Conservation (phyloP, 92 coral and sea anemone species). For the Phymanthus crucifer region DNA sequence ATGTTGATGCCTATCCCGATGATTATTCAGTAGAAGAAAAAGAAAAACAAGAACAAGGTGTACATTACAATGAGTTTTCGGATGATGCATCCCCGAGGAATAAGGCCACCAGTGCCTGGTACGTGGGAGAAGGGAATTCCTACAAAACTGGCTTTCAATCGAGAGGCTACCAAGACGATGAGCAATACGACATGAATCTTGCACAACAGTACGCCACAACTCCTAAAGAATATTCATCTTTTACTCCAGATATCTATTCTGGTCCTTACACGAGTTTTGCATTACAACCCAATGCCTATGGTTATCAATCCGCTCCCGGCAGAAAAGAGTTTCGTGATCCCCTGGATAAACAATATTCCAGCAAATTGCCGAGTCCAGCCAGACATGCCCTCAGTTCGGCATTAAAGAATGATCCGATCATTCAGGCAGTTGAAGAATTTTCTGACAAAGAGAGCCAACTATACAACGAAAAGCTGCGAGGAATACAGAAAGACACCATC, state of each 20-base stretch:
- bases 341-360: background rate
- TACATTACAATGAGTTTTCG: background rate
- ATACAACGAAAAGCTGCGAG: constrained; percentile 56
- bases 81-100: background rate
- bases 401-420: constrained; percentile 67
- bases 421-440: constrained; percentile 65
- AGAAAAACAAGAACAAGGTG: background rate
- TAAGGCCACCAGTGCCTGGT: background rate
- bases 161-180: constrained; percentile 20
- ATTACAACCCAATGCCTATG: background rate
- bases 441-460: constrained; percentile 55
- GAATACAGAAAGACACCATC: constrained; percentile 49
- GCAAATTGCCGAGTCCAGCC: constrained; percentile 13
- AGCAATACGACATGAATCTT: constrained; percentile 25
- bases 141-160: constrained; percentile 3
- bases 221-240: constrained; percentile 30
- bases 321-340: background rate
- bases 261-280: constrained; percentile 27
- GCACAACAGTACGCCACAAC: constrained; percentile 18
- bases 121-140: background rate
- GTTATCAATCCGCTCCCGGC: background rate
- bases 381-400: constrained; percentile 34
- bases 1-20: background rate
- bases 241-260: background rate
- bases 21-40: background rate